Conservation (phyloP, 2,888 invertebrate species). For the Melolontha melolontha region DNA sequence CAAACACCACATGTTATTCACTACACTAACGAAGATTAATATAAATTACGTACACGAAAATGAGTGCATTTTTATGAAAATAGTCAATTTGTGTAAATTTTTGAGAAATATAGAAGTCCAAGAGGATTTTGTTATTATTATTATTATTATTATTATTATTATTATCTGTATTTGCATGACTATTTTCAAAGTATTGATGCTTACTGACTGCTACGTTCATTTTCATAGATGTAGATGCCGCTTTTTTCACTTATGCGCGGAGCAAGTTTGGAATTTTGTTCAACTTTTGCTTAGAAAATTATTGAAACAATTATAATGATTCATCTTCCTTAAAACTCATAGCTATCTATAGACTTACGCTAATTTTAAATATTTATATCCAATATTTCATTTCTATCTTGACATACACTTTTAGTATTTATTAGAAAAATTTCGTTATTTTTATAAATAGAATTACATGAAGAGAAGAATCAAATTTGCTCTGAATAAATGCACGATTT, state of each 20-base stretch:
- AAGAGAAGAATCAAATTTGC: background rate
- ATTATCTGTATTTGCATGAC: slow-evolving; percentile 21
- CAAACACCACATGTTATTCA: too few relatives aligned
- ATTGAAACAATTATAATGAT: too few relatives aligned
- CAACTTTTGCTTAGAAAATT: background rate
- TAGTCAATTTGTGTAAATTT: slow-evolving; percentile 3
- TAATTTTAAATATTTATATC: too few relatives aligned
- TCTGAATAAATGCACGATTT: slow-evolving; percentile 17
- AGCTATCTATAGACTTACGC: too few relatives aligned
- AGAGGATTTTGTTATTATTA: slow-evolving; percentile 1
- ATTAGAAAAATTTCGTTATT: too few relatives aligned
- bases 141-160: slow-evolving; percentile 7
- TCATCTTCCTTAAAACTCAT: too few relatives aligned
- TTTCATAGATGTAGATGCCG: slow-evolving; percentile 18
- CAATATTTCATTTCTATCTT: too few relatives aligned
- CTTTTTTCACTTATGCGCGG: background rate
- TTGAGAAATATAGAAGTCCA: background rate
- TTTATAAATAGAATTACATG: too few relatives aligned
- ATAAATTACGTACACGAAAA: too few relatives aligned
- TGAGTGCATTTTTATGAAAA: slow-evolving; percentile 3
- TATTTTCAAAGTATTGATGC: slow-evolving; percentile 33
- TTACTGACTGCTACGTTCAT: slow-evolving; percentile 29
- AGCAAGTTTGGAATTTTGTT: background rate
- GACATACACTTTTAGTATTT: too few relatives aligned
- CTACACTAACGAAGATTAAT: too few relatives aligned